Conservation (phyloP, 92 coral and sea anemone genomes). For the Palythoa grandiflora region DNA sequence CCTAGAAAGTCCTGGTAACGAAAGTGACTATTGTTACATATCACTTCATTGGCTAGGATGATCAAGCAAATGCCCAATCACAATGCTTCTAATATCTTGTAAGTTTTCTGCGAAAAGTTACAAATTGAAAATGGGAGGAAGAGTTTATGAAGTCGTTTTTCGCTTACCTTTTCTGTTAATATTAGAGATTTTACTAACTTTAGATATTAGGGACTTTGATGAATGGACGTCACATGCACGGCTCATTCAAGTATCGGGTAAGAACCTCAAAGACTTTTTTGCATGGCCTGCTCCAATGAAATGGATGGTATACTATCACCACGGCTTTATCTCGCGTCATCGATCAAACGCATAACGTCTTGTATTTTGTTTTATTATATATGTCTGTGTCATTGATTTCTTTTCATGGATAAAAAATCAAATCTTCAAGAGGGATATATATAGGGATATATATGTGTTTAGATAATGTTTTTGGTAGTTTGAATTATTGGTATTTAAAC, state of each 20-base stretch:
- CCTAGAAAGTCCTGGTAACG: conserved; percentile 16
- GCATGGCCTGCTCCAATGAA: neutral
- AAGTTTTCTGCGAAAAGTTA: neutral
- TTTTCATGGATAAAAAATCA: too few relatives aligned
- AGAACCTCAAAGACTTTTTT: conserved; percentile 19
- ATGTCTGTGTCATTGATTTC: too few relatives aligned
- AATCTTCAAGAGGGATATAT: too few relatives aligned
- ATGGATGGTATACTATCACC: neutral
- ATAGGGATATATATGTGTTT: too few relatives aligned
- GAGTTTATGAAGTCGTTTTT: conserved; percentile 71
- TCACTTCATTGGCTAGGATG: conserved; percentile 38
- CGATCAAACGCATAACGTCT: too few relatives aligned
- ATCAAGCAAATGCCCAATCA: conserved; percentile 37
- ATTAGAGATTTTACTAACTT: conserved; percentile 78
- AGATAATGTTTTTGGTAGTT: too few relatives aligned
- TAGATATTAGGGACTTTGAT: conserved; percentile 66
- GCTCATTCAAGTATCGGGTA: conserved; percentile 75
- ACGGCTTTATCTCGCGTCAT: neutral
- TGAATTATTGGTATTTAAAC: too few relatives aligned
- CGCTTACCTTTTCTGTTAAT: conserved; percentile 90
- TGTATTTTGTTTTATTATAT: too few relatives aligned
- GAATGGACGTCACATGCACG: conserved; percentile 73
- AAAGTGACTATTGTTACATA: neutral
- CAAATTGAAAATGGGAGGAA: conserved; percentile 72
- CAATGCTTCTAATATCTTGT: conserved; percentile 8